phyloP scores from a whole-genome alignment of 2,888 invertebrate genomes.

The Aelia acuminata region DNA sequence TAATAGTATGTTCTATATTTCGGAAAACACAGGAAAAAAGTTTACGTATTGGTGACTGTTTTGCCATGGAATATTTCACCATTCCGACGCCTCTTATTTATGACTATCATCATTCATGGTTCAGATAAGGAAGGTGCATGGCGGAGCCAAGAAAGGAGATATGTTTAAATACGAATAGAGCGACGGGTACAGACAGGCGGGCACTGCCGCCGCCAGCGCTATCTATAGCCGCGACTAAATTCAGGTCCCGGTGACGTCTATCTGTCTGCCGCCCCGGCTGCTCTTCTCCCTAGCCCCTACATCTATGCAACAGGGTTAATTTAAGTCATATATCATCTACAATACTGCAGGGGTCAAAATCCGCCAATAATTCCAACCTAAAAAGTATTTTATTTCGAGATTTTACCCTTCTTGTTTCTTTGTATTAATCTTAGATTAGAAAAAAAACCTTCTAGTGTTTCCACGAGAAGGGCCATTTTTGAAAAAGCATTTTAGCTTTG shows the following conservation, averaged over 20 bases:
- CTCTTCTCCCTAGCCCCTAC: neutral
- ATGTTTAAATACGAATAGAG: neutral
- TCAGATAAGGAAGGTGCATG: neutral
- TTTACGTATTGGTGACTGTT: too few species aligned
- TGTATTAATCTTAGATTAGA: too few species aligned
- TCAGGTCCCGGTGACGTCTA: neutral
- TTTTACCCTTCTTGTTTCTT: too few species aligned
- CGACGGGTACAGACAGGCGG: neutral
- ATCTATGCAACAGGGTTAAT: neutral
- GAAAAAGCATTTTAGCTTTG: too few species aligned
- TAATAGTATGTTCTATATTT: too few species aligned
- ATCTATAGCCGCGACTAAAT: conserved; percentile 1
- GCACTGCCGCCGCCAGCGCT: conserved; percentile 16
- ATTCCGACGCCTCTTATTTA: neutral
- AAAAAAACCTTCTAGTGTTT: too few species aligned
- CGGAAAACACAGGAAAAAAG: too few species aligned
- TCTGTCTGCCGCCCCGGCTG: neutral
- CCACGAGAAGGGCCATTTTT: too few species aligned
- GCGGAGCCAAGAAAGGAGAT: neutral
- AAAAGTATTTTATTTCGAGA: too few species aligned
- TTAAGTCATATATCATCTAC: neutral
- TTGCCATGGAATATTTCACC: too few species aligned
- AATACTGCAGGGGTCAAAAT: neutral
- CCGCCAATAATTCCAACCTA: too few species aligned
- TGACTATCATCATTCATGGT: neutral